Base-by-base conservation (phyloP, 2,797 vertebrate genomes). In the Halcyon chelicuti region DNA sequence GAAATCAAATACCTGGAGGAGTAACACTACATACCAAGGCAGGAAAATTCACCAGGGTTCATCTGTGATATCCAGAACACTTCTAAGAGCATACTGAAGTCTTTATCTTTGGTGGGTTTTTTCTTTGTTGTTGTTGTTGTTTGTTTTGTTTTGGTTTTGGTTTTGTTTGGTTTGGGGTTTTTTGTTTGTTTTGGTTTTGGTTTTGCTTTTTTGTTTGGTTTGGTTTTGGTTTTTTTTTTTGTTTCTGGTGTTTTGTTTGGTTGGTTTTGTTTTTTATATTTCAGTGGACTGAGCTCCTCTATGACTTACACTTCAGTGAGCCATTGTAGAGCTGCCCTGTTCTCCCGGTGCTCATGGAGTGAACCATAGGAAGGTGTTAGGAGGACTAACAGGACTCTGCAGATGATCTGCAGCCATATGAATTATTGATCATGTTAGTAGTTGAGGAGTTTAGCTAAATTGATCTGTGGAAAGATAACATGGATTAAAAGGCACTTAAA, bases 401-500 rank as follows among this genome's bases (percentile, higher is more conserved):
- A 66, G 70, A 68, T 62, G 70, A 92, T 61, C 90, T 92, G 66
- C 80, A 96, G 88, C 35, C 42, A 26, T 95, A 93, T 96, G 37
- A 39, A 39, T 39, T 39, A 39, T 39, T 93, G 39, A 96, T 51
- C 12, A 26, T 79, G 90, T 93, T 93, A 88, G 92, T 61, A 76
- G 76, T 84, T 75, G 88, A 90, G 86, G 83, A 92, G 29, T 76
- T 66, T 58, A 68, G 80, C 86, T 92, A 94, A 94, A 97, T 49
- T 86, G 93, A 95, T 84, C 92, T 90, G 62, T 75, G 71, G 83
- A 33, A 70, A 95, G 95, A 81, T 60, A 93, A 93, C 1, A 5
- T 70, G 86, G 96, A 96, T 95, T 96, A 96, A 96, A 94, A 96
- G 62, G 76, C 0, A 0, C 39, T 93, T 88, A 84, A 96, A 96